Percentiles rank a stretch among this genome's conserved stretches.
Conservation (phyloP, 2,113 vertebrate species). For the Myotis brandtii region DNA sequence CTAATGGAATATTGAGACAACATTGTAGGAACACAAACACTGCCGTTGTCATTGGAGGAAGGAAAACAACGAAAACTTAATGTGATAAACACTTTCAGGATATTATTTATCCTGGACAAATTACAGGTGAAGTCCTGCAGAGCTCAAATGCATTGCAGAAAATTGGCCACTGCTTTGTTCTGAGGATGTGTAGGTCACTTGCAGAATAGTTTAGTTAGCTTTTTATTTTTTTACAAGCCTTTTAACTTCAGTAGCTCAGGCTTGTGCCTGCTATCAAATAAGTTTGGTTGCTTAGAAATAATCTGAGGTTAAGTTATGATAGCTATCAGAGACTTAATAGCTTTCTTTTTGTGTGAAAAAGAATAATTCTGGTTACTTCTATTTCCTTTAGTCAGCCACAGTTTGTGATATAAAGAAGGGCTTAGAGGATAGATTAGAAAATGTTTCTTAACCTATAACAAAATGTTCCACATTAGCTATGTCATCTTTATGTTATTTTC, state of each 20-base stretch:
- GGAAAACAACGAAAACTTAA: background rate
- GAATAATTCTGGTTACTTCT: background rate
- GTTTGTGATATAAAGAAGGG: background rate
- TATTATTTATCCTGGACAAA: background rate
- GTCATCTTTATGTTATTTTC: background rate
- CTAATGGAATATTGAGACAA: background rate
- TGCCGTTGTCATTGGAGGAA: background rate
- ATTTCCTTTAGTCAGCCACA: background rate
- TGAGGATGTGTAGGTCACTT: background rate
- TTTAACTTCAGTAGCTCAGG: background rate
- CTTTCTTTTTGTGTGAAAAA: background rate
- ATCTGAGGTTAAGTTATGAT: background rate
- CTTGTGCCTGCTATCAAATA: background rate
- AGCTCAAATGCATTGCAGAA: background rate
- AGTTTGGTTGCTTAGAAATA: constrained; percentile 26
- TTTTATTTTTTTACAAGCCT: background rate
- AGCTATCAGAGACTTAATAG: background rate
- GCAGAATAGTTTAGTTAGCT: background rate
- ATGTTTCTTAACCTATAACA: background rate
- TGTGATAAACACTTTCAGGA: background rate
- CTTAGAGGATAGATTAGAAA: background rate
- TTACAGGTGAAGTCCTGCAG: background rate
- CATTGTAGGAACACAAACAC: background rate
- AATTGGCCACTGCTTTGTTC: background rate
- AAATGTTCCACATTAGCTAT: background rate